Conservation (phyloP, 2,113 vertebrate genomes). For the Coturnix japonica region DNA sequence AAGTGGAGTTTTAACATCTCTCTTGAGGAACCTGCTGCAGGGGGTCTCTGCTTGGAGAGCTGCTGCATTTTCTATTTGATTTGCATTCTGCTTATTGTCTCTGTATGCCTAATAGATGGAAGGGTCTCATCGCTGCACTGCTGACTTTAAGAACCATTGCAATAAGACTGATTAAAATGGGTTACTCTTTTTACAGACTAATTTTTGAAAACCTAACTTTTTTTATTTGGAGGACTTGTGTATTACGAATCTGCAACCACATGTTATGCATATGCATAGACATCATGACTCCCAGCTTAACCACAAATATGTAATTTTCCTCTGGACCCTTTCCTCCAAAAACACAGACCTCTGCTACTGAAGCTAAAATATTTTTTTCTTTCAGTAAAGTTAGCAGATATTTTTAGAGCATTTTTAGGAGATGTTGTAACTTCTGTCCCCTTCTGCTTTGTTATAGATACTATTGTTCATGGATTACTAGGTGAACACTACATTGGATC, state of each 20-base stretch:
- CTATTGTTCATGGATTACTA: rapidly evolving
- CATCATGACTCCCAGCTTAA: constrained; percentile 57
- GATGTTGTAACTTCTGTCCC: not conserved
- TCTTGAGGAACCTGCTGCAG: not conserved
- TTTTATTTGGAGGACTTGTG: constrained; percentile 49
- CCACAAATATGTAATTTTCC: constrained; percentile 66
- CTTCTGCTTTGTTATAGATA: not conserved
- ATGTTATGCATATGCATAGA: constrained; percentile 48
- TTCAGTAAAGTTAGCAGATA: not conserved
- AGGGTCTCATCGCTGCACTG: not conserved
- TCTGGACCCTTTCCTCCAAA: constrained; percentile 61
- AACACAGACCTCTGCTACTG: constrained; percentile 42
- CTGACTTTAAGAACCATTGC: not conserved
- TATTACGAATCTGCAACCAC: constrained; percentile 33
- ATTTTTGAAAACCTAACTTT: not conserved
- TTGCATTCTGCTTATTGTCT: not conserved
- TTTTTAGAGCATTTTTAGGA: constrained; percentile 36
- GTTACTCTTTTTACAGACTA: not conserved
- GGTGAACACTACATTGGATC: not conserved
- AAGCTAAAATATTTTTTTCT: constrained; percentile 48
- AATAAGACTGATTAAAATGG: not conserved
- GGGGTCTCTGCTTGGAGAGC: not conserved
- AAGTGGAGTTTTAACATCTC: not conserved
- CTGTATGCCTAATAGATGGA: not conserved
- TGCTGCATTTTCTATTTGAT: not conserved